phyloP scores from a whole-genome alignment of 2,888 invertebrate species.

The Chorisops tibialis region DNA sequence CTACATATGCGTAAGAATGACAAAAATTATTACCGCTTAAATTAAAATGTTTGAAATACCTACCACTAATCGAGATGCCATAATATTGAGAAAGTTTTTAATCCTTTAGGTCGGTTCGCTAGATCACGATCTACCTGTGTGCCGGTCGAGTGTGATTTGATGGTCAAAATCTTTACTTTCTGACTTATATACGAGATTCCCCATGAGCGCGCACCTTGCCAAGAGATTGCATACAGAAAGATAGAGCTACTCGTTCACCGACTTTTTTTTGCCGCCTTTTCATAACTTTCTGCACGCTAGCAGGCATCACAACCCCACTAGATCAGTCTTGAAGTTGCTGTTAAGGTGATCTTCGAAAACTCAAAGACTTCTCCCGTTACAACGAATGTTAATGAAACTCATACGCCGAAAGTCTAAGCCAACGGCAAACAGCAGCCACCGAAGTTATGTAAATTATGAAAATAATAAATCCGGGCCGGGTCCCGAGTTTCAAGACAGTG shows the following conservation, averaged over 20 bases:
- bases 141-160: conserved; percentile 27
- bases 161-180: conserved; percentile 48
- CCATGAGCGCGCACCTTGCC: conserved; percentile 31
- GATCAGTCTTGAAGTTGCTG: neutral
- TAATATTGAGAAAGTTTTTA: conserved; percentile 37
- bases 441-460: conserved; percentile 13
- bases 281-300: conserved; percentile 23
- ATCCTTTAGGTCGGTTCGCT: conserved; percentile 20
- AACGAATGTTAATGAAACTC: conserved; percentile 1
- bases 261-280: neutral
- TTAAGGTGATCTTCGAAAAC: neutral
- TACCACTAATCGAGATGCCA: conserved; percentile 57
- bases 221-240: conserved; percentile 12
- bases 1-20: conserved; percentile 24
- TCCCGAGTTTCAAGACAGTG: neutral
- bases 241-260: conserved; percentile 7
- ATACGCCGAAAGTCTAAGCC: neutral
- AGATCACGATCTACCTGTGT: conserved; percentile 9
- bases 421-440: neutral
- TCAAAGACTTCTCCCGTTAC: conserved; percentile 2
- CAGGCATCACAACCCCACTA: conserved; percentile 9
- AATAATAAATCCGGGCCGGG: neutral
- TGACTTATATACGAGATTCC: conserved; percentile 32
- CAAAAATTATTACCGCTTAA: conserved; percentile 18
- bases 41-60: conserved; percentile 41